Conservation (phyloP, 2,113 vertebrate genomes). For the Dinomys branickii region DNA sequence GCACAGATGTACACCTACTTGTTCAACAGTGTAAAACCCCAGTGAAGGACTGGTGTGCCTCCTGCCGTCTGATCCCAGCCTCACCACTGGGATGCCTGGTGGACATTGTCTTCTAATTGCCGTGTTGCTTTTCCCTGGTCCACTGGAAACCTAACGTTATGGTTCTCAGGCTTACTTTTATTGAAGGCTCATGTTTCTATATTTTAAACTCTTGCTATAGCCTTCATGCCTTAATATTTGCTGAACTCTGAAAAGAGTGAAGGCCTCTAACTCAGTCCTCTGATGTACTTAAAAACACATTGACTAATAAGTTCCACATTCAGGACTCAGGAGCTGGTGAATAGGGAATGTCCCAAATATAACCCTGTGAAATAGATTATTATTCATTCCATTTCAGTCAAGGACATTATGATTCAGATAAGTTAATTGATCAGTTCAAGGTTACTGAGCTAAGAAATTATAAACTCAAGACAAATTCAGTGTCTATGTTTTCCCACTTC, state of each 20-base stretch:
- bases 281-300: constrained; percentile 29
- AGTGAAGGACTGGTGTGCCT: neutral
- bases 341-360: neutral
- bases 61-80: accelerated
- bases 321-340: neutral
- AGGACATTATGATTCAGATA: constrained; percentile 60
- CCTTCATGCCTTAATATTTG: neutral
- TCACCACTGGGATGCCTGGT: neutral
- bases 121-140: neutral
- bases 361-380: constrained; percentile 48
- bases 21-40: neutral
- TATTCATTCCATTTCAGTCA: constrained; percentile 54
- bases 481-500: constrained; percentile 21
- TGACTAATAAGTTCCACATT: neutral
- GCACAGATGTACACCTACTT: neutral
- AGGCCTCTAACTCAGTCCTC: neutral
- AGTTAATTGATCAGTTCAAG: constrained; percentile 71
- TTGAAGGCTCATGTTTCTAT: neutral
- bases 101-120: neutral
- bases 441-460: constrained; percentile 68
- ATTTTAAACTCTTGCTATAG: neutral
- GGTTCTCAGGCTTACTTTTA: neutral
- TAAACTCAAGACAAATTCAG: constrained; percentile 50
- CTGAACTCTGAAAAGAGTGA: constrained; percentile 22
- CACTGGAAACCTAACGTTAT: neutral